Base-by-base conservation (phyloP, 2,113 vertebrate species). In the Phycodurus eques region DNA sequence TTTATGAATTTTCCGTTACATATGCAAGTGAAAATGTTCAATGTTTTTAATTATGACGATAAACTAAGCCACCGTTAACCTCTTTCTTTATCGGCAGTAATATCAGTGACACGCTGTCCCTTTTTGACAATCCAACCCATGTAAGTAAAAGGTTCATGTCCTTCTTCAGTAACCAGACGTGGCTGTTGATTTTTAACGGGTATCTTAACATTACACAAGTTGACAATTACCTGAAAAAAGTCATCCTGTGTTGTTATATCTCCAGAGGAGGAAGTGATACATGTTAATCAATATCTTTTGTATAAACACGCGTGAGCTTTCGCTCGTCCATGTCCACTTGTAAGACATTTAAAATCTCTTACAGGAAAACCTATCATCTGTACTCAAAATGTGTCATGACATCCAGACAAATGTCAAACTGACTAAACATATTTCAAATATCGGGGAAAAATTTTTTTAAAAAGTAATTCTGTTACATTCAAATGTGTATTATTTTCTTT, bases 241-340 rank as follows among this genome's bases (percentile, higher is more conserved):
- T 80, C 33, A 63, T 64, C 80, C 76, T 66, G 44, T 68, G 80
- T 85, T 77, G 80, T 76, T 70, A n/a, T 75, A 80, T 82, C 72
- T 80, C 43, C 53, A 72, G 19, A 59, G 72, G 73, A 87, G 92
- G 92, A 93, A 91, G 85, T 57, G 71, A 57, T 14, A 31, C 9
- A 61, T 81, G 92, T 93, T 92, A 93, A 92, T 93, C 78, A 92
- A 79, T 93, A 85, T 71, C 88, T 84, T 78, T 88, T 90, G 78
- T 90, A 81, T 72, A 90, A 92, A 90, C 88, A 92, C 39, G 39
- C 43, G 42, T 46, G 67, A 70, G 68, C 43, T 79, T 85, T 85
- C 73, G 74, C 67, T 67, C 65, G 46, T 70, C 43, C 66, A 78
- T 76, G 73, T 80, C 53, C 57, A 53, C 54, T 60, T 43, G 65